Conservation (phyloP, 2,797 vertebrate genomes). For the Tangara arthus region DNA sequence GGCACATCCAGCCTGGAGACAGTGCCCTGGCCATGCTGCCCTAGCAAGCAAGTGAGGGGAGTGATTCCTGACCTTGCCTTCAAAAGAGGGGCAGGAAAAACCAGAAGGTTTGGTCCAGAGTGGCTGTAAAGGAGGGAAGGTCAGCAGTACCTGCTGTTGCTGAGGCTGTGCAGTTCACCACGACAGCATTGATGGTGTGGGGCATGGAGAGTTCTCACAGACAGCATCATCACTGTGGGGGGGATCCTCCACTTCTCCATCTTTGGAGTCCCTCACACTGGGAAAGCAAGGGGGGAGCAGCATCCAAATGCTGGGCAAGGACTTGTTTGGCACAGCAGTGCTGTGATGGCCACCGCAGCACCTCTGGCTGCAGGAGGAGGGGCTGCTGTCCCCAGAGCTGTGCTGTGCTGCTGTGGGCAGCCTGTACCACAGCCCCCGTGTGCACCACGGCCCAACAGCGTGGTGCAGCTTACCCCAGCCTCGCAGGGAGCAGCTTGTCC, state of each 20-base stretch:
- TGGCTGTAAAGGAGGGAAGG: neutral
- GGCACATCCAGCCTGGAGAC: neutral
- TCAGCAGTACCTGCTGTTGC: neutral
- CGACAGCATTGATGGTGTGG: fast-evolving
- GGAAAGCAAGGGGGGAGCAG: neutral
- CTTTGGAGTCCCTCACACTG: neutral
- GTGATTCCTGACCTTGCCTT: neutral
- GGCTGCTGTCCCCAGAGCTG: neutral
- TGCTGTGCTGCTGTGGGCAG: fast-evolving
- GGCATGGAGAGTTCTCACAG: neutral
- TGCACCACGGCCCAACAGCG: fast-evolving
- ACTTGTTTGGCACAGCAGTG: neutral
- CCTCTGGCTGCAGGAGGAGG: fast-evolving
- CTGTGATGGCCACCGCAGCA: neutral
- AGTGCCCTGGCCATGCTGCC: neutral
- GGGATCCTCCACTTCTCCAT: neutral
- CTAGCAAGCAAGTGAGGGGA: neutral
- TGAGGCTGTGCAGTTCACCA: neutral
- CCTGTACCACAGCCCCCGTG: fast-evolving
- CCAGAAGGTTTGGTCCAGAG: neutral
- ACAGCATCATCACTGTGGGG: fast-evolving
- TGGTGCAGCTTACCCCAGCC: neutral
- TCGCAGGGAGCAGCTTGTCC: neutral
- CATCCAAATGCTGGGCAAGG: neutral
- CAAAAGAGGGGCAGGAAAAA: neutral